Evolutionary conservation across 2,113 vertebrate genomes (phyloP), one percentile per base, ranked within the genome.

Genomic region (Anthoscopus minutus): DNA sequence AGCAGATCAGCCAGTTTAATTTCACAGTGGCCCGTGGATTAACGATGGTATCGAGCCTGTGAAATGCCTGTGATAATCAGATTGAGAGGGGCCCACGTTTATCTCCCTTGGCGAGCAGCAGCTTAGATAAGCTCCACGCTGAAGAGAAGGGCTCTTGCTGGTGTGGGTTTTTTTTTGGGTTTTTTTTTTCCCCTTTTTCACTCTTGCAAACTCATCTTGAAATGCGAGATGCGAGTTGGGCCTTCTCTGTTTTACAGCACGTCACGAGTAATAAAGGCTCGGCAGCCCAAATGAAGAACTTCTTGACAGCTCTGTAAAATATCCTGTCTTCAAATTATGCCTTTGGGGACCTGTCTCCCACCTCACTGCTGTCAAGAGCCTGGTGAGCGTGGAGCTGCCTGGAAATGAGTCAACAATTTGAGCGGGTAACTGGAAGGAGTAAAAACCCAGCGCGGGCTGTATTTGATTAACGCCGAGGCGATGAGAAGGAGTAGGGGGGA

Each of bases 231-330:
- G 9, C 14, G 15, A 81, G 92, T 40, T 93, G 93, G 87, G 89
- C 82, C 31, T 85, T 94, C 88, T 95, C 87, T 85, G 87, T 83
- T 93, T 95, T 80, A 80, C 67, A 44, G 70, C 81, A 48, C 67
- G 56, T 94, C 92, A 82, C 60, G n/a, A 60, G 85, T 18, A 97
- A 96, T 96, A 95, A 97, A 92, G 67, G 85, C 87, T 95, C 54
- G 17, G 94, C 78, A 92, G 85, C 91, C 94, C 92, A 62, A 96
- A 94, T 73, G 79, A 95, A 92, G 94, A 97, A 96, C 94, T 95
- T 88, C 94, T 82, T 97, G 95, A 95, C 96, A 97, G 94, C 92
- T 96, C 93, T 95, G 95, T 95, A 95, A 96, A 96, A 96, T 81
- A 82, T 12, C 74, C 93, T 45, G 76, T 37, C 94, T 96, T 96